Percentiles rank a stretch among this genome's conserved stretches.
Evolutionary conservation across 2,888 invertebrate species (phyloP).

Genomic region (Camptogramma bilineatum): DNA sequence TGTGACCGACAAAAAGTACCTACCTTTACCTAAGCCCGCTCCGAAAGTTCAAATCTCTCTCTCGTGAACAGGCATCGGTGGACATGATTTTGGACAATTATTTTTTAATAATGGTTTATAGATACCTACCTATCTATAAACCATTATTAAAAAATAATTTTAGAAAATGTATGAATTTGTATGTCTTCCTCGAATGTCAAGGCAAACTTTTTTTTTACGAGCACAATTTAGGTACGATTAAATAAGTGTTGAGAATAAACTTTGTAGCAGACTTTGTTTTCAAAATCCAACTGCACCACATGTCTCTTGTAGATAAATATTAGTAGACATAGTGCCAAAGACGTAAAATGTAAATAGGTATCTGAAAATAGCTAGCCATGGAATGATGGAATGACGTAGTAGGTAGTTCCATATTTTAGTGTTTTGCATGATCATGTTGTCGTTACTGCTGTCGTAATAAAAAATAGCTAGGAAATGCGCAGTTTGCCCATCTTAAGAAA

Average conservation of each 20-base stretch:
- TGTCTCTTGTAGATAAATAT: background rate
- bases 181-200: background rate
- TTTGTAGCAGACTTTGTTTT: background rate
- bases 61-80: too few species aligned
- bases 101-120: too few species aligned
- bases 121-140: too few species aligned
- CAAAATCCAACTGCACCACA: background rate
- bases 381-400: constrained; percentile 67
- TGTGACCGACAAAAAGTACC: too few species aligned
- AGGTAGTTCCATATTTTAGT: constrained; percentile 58
- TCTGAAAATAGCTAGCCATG: constrained; percentile 63
- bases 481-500: constrained; percentile 61
- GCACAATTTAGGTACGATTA: background rate
- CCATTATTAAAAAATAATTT: too few species aligned
- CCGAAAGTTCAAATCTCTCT: too few species aligned
- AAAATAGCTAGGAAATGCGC: constrained; percentile 72
- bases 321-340: constrained; percentile 63
- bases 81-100: too few species aligned
- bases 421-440: constrained; percentile 47
- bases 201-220: background rate
- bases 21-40: too few species aligned
- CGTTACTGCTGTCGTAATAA: constrained; percentile 54
- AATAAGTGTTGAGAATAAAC: background rate
- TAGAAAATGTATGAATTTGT: background rate
- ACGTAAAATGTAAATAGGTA: constrained; percentile 75